Evolutionary conservation across 2,888 invertebrate genomes (phyloP), one percentile per base, ranked within the genome.

Genomic region (Agrilus mali): DNA sequence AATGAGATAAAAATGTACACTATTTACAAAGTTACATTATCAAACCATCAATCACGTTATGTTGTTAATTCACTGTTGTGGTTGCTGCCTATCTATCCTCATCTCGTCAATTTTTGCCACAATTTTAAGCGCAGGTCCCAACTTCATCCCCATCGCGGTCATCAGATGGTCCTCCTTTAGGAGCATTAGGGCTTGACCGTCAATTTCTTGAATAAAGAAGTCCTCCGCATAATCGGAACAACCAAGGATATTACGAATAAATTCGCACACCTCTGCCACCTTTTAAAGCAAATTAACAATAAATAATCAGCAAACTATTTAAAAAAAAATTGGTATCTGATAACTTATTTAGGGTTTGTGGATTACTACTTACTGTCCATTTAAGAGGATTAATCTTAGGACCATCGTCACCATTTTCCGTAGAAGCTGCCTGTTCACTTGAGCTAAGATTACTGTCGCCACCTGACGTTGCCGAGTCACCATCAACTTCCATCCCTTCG

Each of bases 121-220:
- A 45, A 96, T 92, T 69, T 96, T 96, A 42, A 96, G 73, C 1
- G 95, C 95, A 0, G 95, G 95, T 0, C 95, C 95, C 15, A 96
- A 74, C 62, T 95, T 94, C 82, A 96, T 95, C 45, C 83, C 85
- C 75, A 96, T 89, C 7, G 93, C 88, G 51, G 86, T 84, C 70
- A 95, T 94, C 27, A 96, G 73, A 67, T 96, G 95, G 59, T 94
- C 94, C 52, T 92, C 92, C 58, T 90, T 87, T 41, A 96, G 77
- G 42, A 96, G 71, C 69, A 95, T 76, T 47, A 96, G 68, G 0
- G 95, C 95, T 60, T 94, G 93, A 0, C 96, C 95, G 59, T 96
- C 96, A 54, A 96, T 94, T 67, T 95, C 95, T 67, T 96, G 94
- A 58, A 86, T 80, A 10, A 85, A 79, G 69, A 96, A 96, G 62